Base-by-base conservation (phyloP, 2,888 invertebrate species). In the Drosophila melanosoma region DNA sequence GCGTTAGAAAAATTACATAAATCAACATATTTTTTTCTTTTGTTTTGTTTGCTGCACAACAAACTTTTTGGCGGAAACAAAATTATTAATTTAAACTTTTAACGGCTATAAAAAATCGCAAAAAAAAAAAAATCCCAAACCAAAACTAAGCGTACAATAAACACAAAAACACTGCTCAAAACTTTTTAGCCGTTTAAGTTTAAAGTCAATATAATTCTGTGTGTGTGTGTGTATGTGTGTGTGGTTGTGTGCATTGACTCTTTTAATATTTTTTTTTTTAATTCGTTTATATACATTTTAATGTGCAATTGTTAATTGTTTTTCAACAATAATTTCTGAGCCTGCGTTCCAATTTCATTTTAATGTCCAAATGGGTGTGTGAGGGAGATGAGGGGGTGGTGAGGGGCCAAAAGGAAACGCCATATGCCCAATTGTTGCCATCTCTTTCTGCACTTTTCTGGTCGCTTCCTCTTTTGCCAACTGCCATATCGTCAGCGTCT, bases 11-110 rank as follows among this genome's bases (percentile, higher is more conserved):
- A 56, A 71, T 79, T 74, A 83, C 89, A 85, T 85, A 85, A 85
- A 85, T 85, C 84, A 88, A 86, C 76, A 83, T 75, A 76, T 85
- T 79, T 83, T 75, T 73, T 61, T 65, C 23, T 54, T 35, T 23
- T 53, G 35, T 3, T 59, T 15, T 32, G 8, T 29, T 29, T 29
- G 66, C 62, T 51, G 60, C n/a, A 29, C 38, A 62, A 45, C 45
- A 78, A 81, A 85, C 74, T 80, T 86, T 88, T 83, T 62, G 83
- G 73, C 74, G 83, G 89, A 87, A 86, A 88, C 85, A 86, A 88
- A 86, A 86, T 86, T 86, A 86, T 86, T 89, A 86, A 86, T 86
- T 88, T 86, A 62, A 86, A 86, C 85, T 86, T 88, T 71, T 67
- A 65, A 62, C 60, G 69, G 73, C 74, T 68, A 73, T 59, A 71